Percentiles rank a stretch among this genome's conserved stretches.
These are phyloP conservation scores for Ormyrus thymus DNA, from an alignment of 2,888 invertebrate species.

Conservation along the genomic window DNA sequence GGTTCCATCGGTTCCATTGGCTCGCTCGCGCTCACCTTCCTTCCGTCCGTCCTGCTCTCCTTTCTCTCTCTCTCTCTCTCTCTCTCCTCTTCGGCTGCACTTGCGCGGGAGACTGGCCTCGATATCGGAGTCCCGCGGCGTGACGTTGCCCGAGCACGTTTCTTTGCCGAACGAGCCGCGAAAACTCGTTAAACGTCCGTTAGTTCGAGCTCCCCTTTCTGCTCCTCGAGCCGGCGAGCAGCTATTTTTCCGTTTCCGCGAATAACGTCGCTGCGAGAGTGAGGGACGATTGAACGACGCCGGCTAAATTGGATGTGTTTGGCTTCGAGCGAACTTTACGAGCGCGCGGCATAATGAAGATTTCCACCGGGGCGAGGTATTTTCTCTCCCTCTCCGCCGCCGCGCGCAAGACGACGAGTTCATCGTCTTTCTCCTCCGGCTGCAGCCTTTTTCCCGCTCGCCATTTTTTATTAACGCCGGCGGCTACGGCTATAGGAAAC, in stretches of 20 bases:
- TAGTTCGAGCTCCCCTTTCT: conserved; percentile 19
- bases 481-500: not conserved
- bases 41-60: conserved; percentile 55
- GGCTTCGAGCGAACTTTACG: conserved; percentile 50
- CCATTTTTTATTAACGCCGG: conserved; percentile 20
- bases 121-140: conserved; percentile 60
- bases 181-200: conserved; percentile 57
- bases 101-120: conserved; percentile 58
- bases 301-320: conserved; percentile 49
- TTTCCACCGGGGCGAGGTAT: conserved; percentile 39
- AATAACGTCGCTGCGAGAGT: conserved; percentile 50
- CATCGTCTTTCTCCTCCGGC: conserved; percentile 9
- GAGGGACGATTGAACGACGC: conserved; percentile 50
- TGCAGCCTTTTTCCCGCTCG: not conserved
- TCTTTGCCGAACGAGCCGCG: conserved; percentile 46
- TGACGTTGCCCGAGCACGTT: conserved; percentile 59
- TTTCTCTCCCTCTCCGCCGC: conserved; percentile 20
- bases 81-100: conserved; percentile 20
- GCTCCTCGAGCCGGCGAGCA: conserved; percentile 19
- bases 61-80: conserved; percentile 19
- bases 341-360: conserved; percentile 45
- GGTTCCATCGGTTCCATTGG: conserved; percentile 74
- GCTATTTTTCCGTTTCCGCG: conserved; percentile 61
- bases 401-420: conserved; percentile 11
- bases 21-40: conserved; percentile 64